phyloP scores from a whole-genome alignment of 2,888 invertebrate genomes.

The Drosophila yooni region DNA sequence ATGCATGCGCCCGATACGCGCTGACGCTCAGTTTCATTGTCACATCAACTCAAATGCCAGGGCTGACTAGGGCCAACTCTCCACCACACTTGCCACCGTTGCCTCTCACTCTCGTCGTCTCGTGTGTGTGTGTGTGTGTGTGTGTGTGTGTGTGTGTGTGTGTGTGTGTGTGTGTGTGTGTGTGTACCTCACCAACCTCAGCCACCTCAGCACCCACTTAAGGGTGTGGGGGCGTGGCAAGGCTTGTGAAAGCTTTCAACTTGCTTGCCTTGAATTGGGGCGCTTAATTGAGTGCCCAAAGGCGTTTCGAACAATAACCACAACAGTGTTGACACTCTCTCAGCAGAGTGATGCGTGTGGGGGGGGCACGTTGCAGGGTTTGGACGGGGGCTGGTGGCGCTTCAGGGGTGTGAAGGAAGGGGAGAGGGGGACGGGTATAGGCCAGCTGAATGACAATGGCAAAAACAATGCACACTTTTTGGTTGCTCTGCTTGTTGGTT shows the following conservation, averaged over 20 bases:
- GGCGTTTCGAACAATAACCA: conserved; percentile 53
- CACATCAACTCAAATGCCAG: conserved; percentile 62
- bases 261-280: conserved; percentile 59
- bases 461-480: conserved; percentile 69
- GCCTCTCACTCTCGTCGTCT: neutral
- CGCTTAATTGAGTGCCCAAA: conserved; percentile 75
- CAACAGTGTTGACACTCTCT: conserved; percentile 45
- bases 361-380: neutral
- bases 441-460: conserved; percentile 50
- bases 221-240: conserved; percentile 31
- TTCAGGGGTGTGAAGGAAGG: neutral
- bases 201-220: conserved; percentile 9
- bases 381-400: no score
- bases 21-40: conserved; percentile 94
- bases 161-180: conserved; percentile 3
- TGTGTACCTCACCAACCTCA: neutral
- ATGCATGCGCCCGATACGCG: conserved; percentile 94
- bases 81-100: neutral
- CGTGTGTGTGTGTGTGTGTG: neutral
- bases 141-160: conserved; percentile 1
- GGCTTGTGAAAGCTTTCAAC: conserved; percentile 50
- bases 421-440: neutral
- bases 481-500: neutral
- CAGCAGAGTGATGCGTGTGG: neutral
- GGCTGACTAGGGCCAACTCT: conserved; percentile 13